These are phyloP conservation scores for Aphaenogaster rudis DNA, from an alignment of 1,140 invertebrate species.

Conservation along the genomic window DNA sequence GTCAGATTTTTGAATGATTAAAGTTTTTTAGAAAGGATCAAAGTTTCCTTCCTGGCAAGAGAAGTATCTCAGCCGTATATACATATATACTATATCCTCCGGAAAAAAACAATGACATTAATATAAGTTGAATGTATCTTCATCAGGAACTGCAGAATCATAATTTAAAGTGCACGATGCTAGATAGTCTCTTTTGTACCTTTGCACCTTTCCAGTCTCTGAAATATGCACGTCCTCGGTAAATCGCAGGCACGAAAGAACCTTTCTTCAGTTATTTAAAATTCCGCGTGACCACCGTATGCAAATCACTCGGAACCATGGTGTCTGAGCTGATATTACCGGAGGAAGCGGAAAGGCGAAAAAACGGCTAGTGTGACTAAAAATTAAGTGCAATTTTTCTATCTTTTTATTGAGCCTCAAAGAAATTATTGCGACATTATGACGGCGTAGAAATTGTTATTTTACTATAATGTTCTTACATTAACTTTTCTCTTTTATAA, in stretches of 20 bases:
- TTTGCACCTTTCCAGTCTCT: constrained; percentile 8
- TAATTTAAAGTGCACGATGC: constrained; percentile 36
- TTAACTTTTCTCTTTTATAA: too few species aligned
- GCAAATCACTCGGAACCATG: constrained; percentile 68
- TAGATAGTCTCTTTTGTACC: constrained; percentile 27
- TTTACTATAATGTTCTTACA: too few species aligned
- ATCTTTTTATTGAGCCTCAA: neutral
- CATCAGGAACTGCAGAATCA: constrained; percentile 11
- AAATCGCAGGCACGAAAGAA: constrained; percentile 55
- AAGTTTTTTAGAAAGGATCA: neutral
- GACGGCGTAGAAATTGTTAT: neutral
- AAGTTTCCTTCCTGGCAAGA: neutral
- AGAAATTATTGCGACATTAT: neutral
- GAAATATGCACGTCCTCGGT: constrained; percentile 52
- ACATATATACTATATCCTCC: neutral
- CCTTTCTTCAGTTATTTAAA: constrained; percentile 76
- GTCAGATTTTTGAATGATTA: neutral
- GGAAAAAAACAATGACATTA: neutral
- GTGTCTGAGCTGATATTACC: constrained; percentile 62
- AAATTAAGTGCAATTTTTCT: constrained; percentile 23
- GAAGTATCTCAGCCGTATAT: neutral
- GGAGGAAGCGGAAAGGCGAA: neutral
- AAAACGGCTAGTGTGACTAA: neutral
- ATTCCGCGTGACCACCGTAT: constrained; percentile 73
- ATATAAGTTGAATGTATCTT: constrained; percentile 41